phyloP scores from a whole-genome alignment of 1,140 invertebrate genomes.

The Cherax destructor region DNA sequence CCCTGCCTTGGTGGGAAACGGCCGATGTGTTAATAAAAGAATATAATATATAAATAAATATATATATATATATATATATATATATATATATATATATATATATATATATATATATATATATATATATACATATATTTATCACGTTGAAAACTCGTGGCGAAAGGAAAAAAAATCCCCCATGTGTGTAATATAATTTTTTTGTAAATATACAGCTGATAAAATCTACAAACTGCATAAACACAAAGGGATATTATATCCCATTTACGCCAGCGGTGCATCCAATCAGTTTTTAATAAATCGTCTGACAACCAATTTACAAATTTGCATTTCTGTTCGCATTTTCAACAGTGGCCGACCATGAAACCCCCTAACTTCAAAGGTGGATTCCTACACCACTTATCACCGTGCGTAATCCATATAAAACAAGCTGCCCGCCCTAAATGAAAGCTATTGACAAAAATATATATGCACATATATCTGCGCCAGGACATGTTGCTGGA shows the following conservation, averaged over 20 bases:
- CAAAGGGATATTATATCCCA: constrained; percentile 19
- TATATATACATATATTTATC: background rate
- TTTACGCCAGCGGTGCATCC: constrained; percentile 8
- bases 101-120: constrained; percentile 6
- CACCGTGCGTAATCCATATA: constrained; percentile 13
- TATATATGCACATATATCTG: background rate
- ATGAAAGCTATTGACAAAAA: constrained; percentile 4
- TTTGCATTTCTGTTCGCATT: constrained; percentile 17
- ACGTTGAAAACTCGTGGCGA: background rate
- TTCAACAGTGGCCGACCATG: constrained; percentile 11
- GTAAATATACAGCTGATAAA: constrained; percentile 9
- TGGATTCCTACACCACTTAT: constrained; percentile 10
- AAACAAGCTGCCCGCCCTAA: background rate
- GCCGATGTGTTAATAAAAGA: background rate
- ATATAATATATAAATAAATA: background rate
- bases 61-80: constrained; percentile 6
- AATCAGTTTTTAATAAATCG: constrained; percentile 20
- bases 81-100: constrained; percentile 6
- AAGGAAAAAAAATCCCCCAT: constrained; percentile 12
- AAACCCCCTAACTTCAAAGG: constrained; percentile 15
- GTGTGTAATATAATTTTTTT: background rate
- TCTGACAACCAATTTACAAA: constrained; percentile 11
- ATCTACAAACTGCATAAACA: constrained; percentile 19
- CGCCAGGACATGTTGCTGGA: background rate
- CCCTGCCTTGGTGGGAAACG: no score